Conservation (phyloP, 2,797 vertebrate genomes). For the Manis javanica region DNA sequence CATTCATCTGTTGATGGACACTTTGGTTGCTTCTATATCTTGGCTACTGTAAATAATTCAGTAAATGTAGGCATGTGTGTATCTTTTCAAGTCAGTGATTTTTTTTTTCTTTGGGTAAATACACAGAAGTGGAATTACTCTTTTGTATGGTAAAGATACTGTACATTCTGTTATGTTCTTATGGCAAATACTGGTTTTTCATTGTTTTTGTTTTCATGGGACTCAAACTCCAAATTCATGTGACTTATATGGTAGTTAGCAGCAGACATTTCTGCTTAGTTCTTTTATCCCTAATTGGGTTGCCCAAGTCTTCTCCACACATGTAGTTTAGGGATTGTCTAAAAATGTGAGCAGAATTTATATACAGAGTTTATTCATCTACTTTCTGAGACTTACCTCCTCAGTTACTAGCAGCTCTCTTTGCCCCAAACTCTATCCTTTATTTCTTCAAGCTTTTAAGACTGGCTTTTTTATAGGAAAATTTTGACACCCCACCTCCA, state of each 20-base stretch:
- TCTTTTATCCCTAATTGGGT: conserved; percentile 14
- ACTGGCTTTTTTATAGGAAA: not conserved
- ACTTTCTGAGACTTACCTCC: not conserved
- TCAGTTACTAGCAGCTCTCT: not conserved
- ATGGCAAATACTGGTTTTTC: not conserved
- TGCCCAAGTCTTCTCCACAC: not conserved
- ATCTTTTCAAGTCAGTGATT: too few relatives aligned
- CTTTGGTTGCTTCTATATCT: too few relatives aligned
- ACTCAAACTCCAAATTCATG: not conserved
- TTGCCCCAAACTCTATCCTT: not conserved
- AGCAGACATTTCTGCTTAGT: conserved; percentile 14
- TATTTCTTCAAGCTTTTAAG: not conserved
- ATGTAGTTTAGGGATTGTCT: not conserved
- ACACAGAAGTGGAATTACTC: too few relatives aligned
- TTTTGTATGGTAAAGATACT: not conserved
- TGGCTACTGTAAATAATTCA: too few relatives aligned
- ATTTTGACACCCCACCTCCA: not conserved
- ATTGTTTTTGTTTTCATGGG: conserved; percentile 40
- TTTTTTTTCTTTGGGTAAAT: too few relatives aligned
- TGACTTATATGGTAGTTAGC: not conserved
- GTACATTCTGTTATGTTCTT: not conserved
- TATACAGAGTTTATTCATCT: not conserved
- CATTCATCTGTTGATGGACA: too few relatives aligned
- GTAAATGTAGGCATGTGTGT: too few relatives aligned
- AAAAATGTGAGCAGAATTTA: not conserved